A percentile compares a stretch with the other conserved stretches of the same genome.
phyloP scores from a whole-genome alignment of 2,797 vertebrate species.

The Sternarchorhynchus goeldii region DNA sequence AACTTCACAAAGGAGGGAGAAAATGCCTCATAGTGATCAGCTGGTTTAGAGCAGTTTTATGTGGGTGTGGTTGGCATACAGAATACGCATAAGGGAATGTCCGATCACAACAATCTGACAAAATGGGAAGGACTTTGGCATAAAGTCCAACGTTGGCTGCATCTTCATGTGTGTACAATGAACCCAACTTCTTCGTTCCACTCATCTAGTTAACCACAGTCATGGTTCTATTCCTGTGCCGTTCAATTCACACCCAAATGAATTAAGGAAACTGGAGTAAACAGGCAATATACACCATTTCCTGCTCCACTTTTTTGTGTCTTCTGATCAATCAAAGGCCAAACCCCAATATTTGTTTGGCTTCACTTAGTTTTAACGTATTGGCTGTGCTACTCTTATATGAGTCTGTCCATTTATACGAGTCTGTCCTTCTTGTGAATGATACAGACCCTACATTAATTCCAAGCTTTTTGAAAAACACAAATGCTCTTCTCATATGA shows the following conservation, averaged over 20 bases:
- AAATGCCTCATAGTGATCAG: slow-evolving; percentile 36
- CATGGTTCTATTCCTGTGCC: slow-evolving; percentile 22
- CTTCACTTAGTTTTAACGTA: neutral
- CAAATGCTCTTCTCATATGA: slow-evolving; percentile 2
- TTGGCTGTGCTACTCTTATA: slow-evolving; percentile 1
- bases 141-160: slow-evolving; percentile 6
- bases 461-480: slow-evolving; percentile 23
- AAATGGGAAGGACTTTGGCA: neutral
- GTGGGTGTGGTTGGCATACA: slow-evolving; percentile 29
- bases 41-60: slow-evolving; percentile 37
- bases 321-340: slow-evolving; percentile 13
- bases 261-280: neutral
- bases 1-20: slow-evolving; percentile 18
- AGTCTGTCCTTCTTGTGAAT: slow-evolving; percentile 36
- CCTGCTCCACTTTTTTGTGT: slow-evolving; percentile 8
- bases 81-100: slow-evolving; percentile 36
- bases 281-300: slow-evolving; percentile 29
- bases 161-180: slow-evolving; percentile 1
- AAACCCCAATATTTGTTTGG: too few relatives aligned
- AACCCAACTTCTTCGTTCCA: slow-evolving; percentile 29
- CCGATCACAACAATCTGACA: neutral
- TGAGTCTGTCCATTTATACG: neutral
- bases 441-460: slow-evolving; percentile 37
- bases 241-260: slow-evolving; percentile 11
- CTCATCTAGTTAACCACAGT: slow-evolving; percentile 3